Evolutionary conservation across 2,888 invertebrate genomes (phyloP), one percentile per base, ranked within the genome.

Genomic region (Teleiodes luculella): DNA sequence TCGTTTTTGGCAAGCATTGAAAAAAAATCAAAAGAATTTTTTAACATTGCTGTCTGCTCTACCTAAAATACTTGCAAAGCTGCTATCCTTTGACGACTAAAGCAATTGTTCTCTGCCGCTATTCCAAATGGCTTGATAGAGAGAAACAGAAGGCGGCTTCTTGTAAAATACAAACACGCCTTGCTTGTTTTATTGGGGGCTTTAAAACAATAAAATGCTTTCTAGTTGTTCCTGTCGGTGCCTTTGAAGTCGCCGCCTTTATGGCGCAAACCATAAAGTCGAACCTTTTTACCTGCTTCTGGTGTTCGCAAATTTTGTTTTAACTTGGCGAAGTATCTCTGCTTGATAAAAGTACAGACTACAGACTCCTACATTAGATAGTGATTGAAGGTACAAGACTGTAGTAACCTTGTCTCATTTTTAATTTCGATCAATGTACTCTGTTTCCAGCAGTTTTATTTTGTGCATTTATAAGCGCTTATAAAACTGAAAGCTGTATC

Each of bases 151-250:
- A 78, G 78, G 72, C 76, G 78, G 79, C 74, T 69, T 62, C 67
- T 77, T 78, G 71, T 71, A 74, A 76, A 68, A 65, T 53, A 74
- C 68, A 80, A 78, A 76, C 68, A 76, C 58, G 63, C 63, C 68
- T 72, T 70, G 67, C 63, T 58, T 31, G 41, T 62, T 82, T 80
- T 81, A 78, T 78, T 71, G 65, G 65, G 67, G 67, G 67, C 59
- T 36, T 59, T 86, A 85, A 84, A 84, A 84, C 79, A 85, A 83
- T 83, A 81, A 76, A 78, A 63, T 64, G 66, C 68, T 78, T 76
- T 79, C 75, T 75, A 69, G 68, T 68, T 65, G 36, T 56, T 55
- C 62, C 48, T 59, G 61, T 56, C 61, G 54, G 58, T 45, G 45
- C 35, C 62, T 65, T 67, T 64, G 61, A 65, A 55, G 54, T 48